Evolutionary conservation across 1,140 invertebrate species (phyloP).

Genomic region (Brachionus asplanchnoidis): DNA sequence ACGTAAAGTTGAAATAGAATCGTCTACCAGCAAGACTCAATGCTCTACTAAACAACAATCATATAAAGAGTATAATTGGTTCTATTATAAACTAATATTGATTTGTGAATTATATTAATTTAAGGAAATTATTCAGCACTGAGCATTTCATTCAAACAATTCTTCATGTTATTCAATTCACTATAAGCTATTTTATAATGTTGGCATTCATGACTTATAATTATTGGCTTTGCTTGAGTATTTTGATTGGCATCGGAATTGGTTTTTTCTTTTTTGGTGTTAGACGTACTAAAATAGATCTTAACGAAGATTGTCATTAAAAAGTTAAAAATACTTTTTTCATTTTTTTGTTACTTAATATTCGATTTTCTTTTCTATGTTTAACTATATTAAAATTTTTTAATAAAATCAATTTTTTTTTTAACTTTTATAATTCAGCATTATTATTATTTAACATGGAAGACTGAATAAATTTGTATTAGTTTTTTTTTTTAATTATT

Average conservation of each 20-base stretch:
- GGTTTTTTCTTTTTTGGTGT: conserved; percentile 40
- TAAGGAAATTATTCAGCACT: neutral
- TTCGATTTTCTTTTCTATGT: neutral
- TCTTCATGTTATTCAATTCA: conserved; percentile 34
- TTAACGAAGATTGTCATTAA: conserved; percentile 40
- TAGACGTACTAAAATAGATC: conserved; percentile 23
- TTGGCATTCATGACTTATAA: conserved; percentile 40
- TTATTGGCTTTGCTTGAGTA: conserved; percentile 27
- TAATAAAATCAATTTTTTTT: no score
- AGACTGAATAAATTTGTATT: no score
- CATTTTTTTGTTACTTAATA: no score
- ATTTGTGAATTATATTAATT: neutral
- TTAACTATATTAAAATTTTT: no score
- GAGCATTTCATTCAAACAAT: conserved; percentile 40
- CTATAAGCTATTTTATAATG: conserved; percentile 42
- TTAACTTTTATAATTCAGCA: no score
- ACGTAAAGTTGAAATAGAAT: neutral
- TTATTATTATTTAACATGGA: no score
- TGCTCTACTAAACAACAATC: neutral
- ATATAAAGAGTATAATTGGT: neutral
- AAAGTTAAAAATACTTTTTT: neutral
- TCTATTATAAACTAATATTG: neutral
- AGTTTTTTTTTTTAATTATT: no score
- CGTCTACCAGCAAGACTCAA: neutral
- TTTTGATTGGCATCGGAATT: conserved; percentile 27